A percentile compares a stretch with the other conserved stretches of the same genome.
These are phyloP conservation scores for Prionace glauca DNA, from an alignment of 2,797 vertebrate genomes.

Conservation along the genomic window DNA sequence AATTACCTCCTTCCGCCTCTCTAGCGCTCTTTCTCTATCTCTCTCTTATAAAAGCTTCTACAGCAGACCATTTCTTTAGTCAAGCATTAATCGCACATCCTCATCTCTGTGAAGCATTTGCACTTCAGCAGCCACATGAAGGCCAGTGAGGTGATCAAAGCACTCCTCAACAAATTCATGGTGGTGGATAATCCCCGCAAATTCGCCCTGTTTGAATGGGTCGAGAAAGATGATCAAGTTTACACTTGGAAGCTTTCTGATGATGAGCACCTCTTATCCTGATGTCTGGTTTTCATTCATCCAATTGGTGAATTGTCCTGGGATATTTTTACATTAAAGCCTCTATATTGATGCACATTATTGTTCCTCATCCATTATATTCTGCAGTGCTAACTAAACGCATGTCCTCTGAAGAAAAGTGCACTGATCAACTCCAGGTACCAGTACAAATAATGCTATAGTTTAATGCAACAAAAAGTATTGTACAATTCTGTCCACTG, in stretches of 20 bases:
- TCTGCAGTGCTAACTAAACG: background rate
- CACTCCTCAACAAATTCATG: slow-evolving; percentile 87
- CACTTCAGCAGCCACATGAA: slow-evolving; percentile 80
- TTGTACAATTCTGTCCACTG: background rate
- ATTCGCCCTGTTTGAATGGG: slow-evolving; percentile 85
- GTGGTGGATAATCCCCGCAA: slow-evolving; percentile 91
- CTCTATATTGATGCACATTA: background rate
- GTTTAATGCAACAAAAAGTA: background rate
- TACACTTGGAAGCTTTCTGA: too few species aligned
- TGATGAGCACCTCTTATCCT: background rate
- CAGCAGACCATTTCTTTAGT: background rate
- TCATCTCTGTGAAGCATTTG: slow-evolving; percentile 71
- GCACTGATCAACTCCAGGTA: background rate
- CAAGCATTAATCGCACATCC: background rate
- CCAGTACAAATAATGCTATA: background rate
- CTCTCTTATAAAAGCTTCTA: background rate
- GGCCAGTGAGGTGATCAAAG: slow-evolving; percentile 83
- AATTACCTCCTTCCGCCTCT: background rate
- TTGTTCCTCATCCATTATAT: background rate
- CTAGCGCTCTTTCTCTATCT: background rate
- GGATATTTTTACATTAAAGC: background rate
- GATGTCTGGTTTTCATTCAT: background rate
- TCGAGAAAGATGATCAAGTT: slow-evolving; percentile 75
- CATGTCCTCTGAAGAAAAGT: background rate
- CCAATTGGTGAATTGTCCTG: background rate